Percentiles rank a stretch among this genome's conserved stretches.
Evolutionary conservation across 2,888 invertebrate genomes (phyloP).

Genomic region (Melipona beecheii): DNA sequence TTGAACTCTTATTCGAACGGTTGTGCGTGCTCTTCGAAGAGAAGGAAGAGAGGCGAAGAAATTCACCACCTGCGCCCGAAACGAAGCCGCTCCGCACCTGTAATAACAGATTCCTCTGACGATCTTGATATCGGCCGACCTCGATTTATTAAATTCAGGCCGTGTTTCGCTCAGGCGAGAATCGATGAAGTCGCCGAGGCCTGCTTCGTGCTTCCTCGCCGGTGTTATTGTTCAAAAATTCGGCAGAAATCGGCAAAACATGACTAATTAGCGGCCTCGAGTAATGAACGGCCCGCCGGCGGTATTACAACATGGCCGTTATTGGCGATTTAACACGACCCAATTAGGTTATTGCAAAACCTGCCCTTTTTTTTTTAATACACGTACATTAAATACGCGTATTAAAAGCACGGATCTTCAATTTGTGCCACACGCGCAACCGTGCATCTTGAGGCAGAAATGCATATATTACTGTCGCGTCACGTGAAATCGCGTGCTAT

Average conservation of each 20-base stretch:
- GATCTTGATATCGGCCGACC: constrained; percentile 22
- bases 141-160: constrained; percentile 50
- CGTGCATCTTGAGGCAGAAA: no score
- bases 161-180: not conserved
- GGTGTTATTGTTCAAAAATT: constrained; percentile 63
- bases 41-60: not conserved
- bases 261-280: constrained; percentile 64
- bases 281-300: constrained; percentile 62
- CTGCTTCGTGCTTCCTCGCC: constrained; percentile 35
- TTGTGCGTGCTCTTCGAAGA: not conserved
- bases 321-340: constrained; percentile 65
- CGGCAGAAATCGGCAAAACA: constrained; percentile 55
- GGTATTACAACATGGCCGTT: constrained; percentile 51
- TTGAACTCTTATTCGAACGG: constrained; percentile 55
- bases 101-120: constrained; percentile 8
- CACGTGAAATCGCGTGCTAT: no score
- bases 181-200: constrained; percentile 37
- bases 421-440: no score
- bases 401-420: no score
- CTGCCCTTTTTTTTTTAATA: not conserved
- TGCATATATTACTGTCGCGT: no score
- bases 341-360: constrained; percentile 60
- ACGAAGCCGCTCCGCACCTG: not conserved
- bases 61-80: not conserved
- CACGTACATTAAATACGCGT: no score